phyloP scores from a whole-genome alignment of 1,140 invertebrate genomes.

The Solenopsis invicta region DNA sequence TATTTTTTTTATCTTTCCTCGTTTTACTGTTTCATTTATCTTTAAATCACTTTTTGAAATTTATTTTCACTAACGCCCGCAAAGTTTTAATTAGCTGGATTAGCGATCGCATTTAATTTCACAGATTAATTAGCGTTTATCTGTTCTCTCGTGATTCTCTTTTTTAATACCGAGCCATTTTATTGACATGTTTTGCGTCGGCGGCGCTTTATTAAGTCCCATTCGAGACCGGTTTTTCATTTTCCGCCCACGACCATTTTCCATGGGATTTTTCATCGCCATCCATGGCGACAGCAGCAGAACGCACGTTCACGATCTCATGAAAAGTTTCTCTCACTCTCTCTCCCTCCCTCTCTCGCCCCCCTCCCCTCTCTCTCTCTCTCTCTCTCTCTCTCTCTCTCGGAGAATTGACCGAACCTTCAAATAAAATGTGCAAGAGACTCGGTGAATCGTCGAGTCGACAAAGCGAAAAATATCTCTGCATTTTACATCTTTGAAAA shows the following conservation, averaged over 20 bases:
- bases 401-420: not conserved
- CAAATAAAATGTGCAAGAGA: constrained; percentile 33
- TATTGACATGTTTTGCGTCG: constrained; percentile 26
- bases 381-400: not conserved
- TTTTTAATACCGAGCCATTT: constrained; percentile 11
- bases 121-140: constrained; percentile 15
- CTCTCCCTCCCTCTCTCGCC: not conserved
- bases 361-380: too few species aligned
- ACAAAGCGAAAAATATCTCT: constrained; percentile 15
- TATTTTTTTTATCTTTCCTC: not conserved
- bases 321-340: constrained; percentile 20
- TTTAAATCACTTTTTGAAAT: not conserved
- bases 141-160: constrained; percentile 15
- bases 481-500: constrained; percentile 21
- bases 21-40: not conserved
- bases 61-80: not conserved
- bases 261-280: constrained; percentile 26
- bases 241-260: not conserved
- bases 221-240: constrained; percentile 63
- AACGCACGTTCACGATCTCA: not conserved
- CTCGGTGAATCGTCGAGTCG: constrained; percentile 7
- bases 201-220: constrained; percentile 56
- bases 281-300: not conserved
- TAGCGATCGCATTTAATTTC: constrained; percentile 2
- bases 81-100: constrained; percentile 49